phyloP scores from a whole-genome alignment of 2,888 invertebrate genomes.

The Nezara viridula region DNA sequence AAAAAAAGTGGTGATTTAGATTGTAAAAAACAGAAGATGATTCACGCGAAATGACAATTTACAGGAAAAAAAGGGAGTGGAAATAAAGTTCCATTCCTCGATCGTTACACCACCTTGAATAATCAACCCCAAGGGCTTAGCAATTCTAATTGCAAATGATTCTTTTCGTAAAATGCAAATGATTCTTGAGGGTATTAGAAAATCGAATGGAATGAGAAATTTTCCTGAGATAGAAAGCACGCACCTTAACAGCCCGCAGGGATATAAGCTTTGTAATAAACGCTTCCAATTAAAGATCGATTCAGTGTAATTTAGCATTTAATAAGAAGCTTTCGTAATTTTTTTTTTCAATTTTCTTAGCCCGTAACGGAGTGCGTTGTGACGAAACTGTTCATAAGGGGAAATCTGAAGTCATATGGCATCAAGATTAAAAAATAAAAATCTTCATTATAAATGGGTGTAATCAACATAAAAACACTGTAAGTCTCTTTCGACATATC shows the following conservation, averaged over 20 bases:
- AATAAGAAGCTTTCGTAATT: too few species aligned
- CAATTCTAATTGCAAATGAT: not conserved
- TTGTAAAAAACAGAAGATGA: not conserved
- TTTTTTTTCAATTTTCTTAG: too few species aligned
- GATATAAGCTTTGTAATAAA: not conserved
- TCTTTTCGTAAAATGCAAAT: not conserved
- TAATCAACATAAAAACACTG: not conserved
- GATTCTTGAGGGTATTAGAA: not conserved
- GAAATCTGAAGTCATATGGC: too few species aligned
- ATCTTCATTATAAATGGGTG: not conserved
- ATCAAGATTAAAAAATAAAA: too few species aligned
- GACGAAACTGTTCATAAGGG: too few species aligned
- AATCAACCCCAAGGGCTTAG: not conserved
- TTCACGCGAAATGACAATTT: not conserved
- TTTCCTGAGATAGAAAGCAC: not conserved
- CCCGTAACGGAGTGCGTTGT: too few species aligned
- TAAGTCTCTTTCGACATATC: not conserved
- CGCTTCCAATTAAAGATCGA: too few species aligned
- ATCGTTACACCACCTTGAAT: slow-evolving; percentile 2
- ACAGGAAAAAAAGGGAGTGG: not conserved
- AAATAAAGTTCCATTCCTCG: not conserved
- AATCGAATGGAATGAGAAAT: slow-evolving; percentile 1
- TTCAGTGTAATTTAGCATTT: too few species aligned
- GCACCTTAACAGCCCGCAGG: not conserved
- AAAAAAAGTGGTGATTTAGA: not conserved